Base-by-base conservation (phyloP, 1,140 invertebrate genomes). In the Listronotus oregonensis region DNA sequence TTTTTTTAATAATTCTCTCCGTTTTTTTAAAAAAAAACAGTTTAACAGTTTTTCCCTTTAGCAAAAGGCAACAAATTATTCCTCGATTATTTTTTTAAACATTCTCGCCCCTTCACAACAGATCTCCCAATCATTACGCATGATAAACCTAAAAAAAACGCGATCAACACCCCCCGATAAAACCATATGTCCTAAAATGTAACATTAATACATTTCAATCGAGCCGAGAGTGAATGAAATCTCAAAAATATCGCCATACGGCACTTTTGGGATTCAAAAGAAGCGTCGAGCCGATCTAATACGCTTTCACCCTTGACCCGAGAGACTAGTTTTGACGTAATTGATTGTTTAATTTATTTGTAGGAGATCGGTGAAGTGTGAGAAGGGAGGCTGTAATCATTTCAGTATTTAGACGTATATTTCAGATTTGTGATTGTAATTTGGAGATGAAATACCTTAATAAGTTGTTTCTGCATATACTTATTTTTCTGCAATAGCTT, bases 311-410 rank as follows among this genome's bases (percentile, higher is more conserved):
- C 47, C 39, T 51, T 65, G 42, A 34, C 55, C 46, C 63, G 11
- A 10, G 52, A 32, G 63, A 52, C 63, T 47, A 32, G 63, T 65
- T 65, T 46, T 65, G 55, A 65, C 37, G 63, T 65, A 65, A 65
- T 65, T 65, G 63, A 65, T 65, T 65, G 63, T 65, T 65, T 65
- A 57, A 46, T 65, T 65, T 51, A 65, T 65, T 55, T 58, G 62
- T 54, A 37, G 44, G 15, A 14, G 27, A 59, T 9, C 56, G 32
- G 43, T 15, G 43, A 49, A 10, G 43, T 37, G 56, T 32, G 17
- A 46, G 42, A 7, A 14, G n/a, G 27, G 42, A 34, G 12, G 21
- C 11, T n/a, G n/a, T 17, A 59, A 47, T 59, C 31, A 49, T 47
- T 59, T 37, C 42, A 12, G 15, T 31, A 59, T 59, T 59, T 59